Percentiles rank a stretch among this genome's conserved stretches.
These are phyloP conservation scores for Dusona sp. DNA, from an alignment of 2,888 invertebrate genomes.

Conservation along the genomic window DNA sequence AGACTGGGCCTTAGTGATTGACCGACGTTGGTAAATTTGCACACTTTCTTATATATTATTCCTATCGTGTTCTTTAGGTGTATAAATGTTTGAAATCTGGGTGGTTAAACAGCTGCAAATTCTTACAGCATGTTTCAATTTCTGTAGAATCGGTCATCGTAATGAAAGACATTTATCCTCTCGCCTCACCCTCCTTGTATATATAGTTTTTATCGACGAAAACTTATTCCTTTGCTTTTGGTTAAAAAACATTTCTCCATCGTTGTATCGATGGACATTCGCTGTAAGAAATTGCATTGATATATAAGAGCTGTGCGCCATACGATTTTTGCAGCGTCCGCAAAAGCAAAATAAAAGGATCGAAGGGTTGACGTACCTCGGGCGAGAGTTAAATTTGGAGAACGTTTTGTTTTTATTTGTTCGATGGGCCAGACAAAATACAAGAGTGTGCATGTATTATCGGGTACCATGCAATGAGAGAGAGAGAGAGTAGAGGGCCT, in stretches of 20 bases:
- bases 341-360: conserved; percentile 12
- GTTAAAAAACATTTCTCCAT: background rate
- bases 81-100: background rate
- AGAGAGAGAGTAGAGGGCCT: conserved; percentile 37
- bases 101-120: background rate
- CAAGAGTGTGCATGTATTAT: conserved; percentile 20
- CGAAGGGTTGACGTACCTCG: background rate
- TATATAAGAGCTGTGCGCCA: conserved; percentile 31
- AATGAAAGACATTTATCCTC: conserved; percentile 55
- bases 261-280: background rate
- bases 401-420: conserved; percentile 9
- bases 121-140: conserved; percentile 10
- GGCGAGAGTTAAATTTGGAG: conserved; percentile 15
- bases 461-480: conserved; percentile 14
- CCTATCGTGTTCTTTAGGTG: background rate
- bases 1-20: background rate
- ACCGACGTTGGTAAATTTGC: background rate
- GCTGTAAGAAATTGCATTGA: conserved; percentile 25
- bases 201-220: conserved; percentile 33
- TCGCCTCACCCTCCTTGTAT: conserved; percentile 15
- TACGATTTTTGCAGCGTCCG: conserved; percentile 1
- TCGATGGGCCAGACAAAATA: background rate
- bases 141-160: conserved; percentile 49
- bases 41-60: background rate
- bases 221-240: conserved; percentile 47